Percentiles rank a stretch among this genome's conserved stretches.
These are phyloP conservation scores for Drosophila lini DNA, from an alignment of 1,140 invertebrate species.

Conservation along the genomic window DNA sequence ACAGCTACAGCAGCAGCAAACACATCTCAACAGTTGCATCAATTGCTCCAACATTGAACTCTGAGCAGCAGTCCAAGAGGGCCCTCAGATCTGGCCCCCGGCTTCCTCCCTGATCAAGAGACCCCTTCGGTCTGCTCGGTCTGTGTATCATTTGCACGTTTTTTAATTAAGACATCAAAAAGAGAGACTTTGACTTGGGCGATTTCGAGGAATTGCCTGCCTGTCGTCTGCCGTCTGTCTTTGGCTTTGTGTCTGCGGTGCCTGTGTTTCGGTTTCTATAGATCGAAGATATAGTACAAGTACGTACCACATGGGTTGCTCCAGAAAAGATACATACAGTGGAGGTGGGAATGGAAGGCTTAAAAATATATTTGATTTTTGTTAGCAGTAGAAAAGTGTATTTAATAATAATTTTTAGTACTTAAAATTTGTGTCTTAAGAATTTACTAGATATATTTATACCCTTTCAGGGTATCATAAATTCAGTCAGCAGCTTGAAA, in stretches of 20 bases:
- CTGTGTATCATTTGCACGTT: slow-evolving; percentile 77
- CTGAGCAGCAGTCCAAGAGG: slow-evolving; percentile 42
- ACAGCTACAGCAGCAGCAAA: slow-evolving; percentile 56
- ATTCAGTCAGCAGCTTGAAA: too few species aligned
- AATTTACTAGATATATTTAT: too few species aligned
- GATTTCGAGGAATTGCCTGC: slow-evolving; percentile 78
- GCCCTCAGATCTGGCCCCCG: slow-evolving; percentile 35
- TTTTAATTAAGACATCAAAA: slow-evolving; percentile 84
- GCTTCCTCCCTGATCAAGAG: neutral
- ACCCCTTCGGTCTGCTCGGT: neutral
- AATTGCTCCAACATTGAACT: slow-evolving; percentile 84
- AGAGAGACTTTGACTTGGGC: slow-evolving; percentile 79
- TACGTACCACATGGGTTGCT: slow-evolving; percentile 37
- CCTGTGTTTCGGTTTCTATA: slow-evolving; percentile 51
- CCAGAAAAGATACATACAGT: slow-evolving; percentile 12
- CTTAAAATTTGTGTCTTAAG: neutral
- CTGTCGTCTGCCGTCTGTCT: slow-evolving; percentile 32
- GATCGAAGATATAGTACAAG: slow-evolving; percentile 40
- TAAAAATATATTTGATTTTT: neutral
- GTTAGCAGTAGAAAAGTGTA: neutral
- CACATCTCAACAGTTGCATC: slow-evolving; percentile 83
- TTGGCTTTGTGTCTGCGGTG: slow-evolving; percentile 36
- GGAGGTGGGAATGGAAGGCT: neutral
- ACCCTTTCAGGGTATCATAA: too few species aligned
- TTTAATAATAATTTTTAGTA: neutral